Evolutionary conservation across 1,140 invertebrate genomes (phyloP).

Genomic region (Hyposmocoma kahamanoa): DNA sequence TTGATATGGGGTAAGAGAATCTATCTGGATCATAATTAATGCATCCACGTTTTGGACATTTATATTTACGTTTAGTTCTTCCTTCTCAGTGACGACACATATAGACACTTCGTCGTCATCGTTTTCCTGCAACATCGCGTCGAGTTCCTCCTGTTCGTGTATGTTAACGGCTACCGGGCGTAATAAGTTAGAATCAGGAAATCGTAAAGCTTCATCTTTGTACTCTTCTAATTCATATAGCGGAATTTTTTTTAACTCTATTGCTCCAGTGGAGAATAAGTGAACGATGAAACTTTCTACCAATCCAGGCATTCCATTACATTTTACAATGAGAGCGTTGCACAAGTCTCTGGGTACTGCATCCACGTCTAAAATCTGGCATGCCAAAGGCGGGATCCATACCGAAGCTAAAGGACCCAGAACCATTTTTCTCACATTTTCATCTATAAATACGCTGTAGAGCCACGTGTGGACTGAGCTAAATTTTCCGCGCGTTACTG

Average conservation of each 20-base stretch:
- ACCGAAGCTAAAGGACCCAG: conserved; percentile 36
- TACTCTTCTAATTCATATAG: conserved; percentile 29
- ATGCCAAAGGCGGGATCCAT: conserved; percentile 56
- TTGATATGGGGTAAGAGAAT: conserved; percentile 68
- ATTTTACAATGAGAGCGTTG: conserved; percentile 49
- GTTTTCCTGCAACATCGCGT: conserved; percentile 37
- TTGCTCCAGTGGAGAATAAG: conserved; percentile 62
- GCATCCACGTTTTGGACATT: conserved; percentile 61
- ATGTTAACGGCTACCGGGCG: conserved; percentile 40
- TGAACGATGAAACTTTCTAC: conserved; percentile 64
- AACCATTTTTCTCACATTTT: conserved; percentile 48
- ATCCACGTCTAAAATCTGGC: conserved; percentile 65
- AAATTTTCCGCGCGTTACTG: conserved; percentile 52
- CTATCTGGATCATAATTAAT: conserved; percentile 71
- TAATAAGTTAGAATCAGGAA: conserved; percentile 37
- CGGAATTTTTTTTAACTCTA: conserved; percentile 41
- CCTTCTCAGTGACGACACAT: conserved; percentile 44
- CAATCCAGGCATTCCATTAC: conserved; percentile 59
- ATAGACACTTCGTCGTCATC: conserved; percentile 33
- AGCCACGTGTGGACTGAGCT: conserved; percentile 44
- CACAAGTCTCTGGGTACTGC: conserved; percentile 61
- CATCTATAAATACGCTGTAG: conserved; percentile 46
- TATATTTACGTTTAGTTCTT: conserved; percentile 48
- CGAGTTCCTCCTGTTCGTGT: conserved; percentile 35
- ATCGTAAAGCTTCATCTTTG: conserved; percentile 39